These are phyloP conservation scores for Embidobia sp. DNA, from an alignment of 2,888 invertebrate species.

Conservation along the genomic window DNA sequence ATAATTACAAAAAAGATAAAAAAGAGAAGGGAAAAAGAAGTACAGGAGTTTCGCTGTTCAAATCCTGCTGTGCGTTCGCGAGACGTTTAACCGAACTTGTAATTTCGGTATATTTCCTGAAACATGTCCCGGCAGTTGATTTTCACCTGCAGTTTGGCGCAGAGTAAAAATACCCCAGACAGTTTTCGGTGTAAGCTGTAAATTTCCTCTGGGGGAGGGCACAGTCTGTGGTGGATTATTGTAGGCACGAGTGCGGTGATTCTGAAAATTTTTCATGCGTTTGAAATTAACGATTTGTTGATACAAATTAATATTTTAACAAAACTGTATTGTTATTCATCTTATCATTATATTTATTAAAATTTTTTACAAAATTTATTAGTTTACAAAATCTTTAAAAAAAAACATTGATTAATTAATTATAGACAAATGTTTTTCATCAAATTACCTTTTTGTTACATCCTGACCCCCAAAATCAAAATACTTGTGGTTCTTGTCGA, in stretches of 20 bases:
- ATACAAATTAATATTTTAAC: too few relatives aligned
- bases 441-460: conserved; percentile 77
- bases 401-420: too few relatives aligned
- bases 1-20: too few relatives aligned
- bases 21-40: too few relatives aligned
- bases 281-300: too few relatives aligned
- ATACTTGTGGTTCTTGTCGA: conserved; percentile 87
- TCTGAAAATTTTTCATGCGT: conserved; percentile 68
- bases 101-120: conserved; percentile 88
- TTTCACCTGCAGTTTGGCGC: conserved; percentile 91
- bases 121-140: conserved; percentile 92
- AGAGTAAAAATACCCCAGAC: conserved; percentile 96
- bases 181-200: conserved; percentile 98
- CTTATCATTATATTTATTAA: too few relatives aligned
- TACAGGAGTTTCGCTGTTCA: too few relatives aligned
- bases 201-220: conserved; percentile 99
- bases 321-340: too few relatives aligned
- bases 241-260: conserved; percentile 95
- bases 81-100: conserved; percentile 80
- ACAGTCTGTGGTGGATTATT: conserved; percentile 95
- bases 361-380: too few relatives aligned
- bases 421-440: too few relatives aligned
- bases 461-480: conserved; percentile 96
- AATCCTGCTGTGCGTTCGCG: too few relatives aligned
- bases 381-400: too few relatives aligned